Evolutionary conservation across 2,113 vertebrate genomes (phyloP), one percentile per base, ranked within the genome.

Genomic region (Nannospalax galili): DNA sequence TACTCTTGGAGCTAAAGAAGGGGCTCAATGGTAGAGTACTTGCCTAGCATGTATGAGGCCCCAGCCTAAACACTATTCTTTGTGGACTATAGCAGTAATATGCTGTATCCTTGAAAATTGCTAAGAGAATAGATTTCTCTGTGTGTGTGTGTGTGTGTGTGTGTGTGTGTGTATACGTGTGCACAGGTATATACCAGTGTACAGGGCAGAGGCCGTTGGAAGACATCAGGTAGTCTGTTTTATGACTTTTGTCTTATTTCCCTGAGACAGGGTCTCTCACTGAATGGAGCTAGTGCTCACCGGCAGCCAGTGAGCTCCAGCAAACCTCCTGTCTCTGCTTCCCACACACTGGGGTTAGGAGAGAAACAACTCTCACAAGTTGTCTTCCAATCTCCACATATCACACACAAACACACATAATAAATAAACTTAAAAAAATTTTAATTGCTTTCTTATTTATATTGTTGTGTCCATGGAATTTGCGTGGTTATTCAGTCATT

Each of bases 381-480:
- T 75, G 74, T 77, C 48, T 77, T 77, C 28, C 30, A 15, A 82
- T 14, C n/a, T 64, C 58, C 16, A 64, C 37, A 82, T 15, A 42
- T 28, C n/a, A n/a, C n/a, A n/a, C n/a, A n/a, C n/a, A n/a, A n/a
- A n/a, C n/a, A n/a, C n/a, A n/a, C n/a, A n/a, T n/a, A n/a, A n/a
- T 82, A 64, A 64, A 82, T 26, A 62, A 24, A 42, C n/a, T n/a
- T n/a, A n/a, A n/a, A n/a, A n/a, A n/a, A 6, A 35, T 56, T 56
- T 79, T 79, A 92, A 56, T 15, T 93, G n/a, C 14, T 92, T 91
- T 81, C 81, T 32, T 85, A 69, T n/a, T 93, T 87, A 84, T 45
- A 84, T 16, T 52, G 32, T 9, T 82, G 35, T 69, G 67, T 90
- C 64, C 16, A 95, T 20, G 82, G 19, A 95, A 77, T 92, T 87